phyloP scores from a whole-genome alignment of 2,113 vertebrate species.

The Rallus limicola region DNA sequence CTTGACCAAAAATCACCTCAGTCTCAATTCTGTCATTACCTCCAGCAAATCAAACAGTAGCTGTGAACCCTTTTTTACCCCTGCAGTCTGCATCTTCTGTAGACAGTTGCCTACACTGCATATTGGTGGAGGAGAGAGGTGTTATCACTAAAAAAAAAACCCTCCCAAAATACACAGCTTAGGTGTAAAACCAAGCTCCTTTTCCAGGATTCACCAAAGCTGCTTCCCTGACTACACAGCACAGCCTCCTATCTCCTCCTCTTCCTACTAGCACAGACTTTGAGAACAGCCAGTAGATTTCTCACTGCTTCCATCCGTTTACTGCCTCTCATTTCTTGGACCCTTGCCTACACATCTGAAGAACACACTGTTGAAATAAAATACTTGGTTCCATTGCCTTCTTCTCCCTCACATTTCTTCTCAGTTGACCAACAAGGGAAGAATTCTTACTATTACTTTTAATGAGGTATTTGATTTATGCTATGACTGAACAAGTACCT shows the following conservation, averaged over 20 bases:
- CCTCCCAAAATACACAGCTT: background rate
- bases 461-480: background rate
- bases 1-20: background rate
- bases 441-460: background rate
- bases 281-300: background rate
- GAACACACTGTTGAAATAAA: background rate
- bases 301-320: background rate
- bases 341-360: background rate
- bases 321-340: background rate
- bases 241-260: rapidly evolving
- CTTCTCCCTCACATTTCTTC: background rate
- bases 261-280: background rate
- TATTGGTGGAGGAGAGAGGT: rapidly evolving
- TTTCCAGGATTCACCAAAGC: background rate
- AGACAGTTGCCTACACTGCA: background rate
- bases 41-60: background rate
- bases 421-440: background rate
- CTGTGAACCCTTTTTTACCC: background rate
- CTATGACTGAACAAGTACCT: background rate
- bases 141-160: background rate
- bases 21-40: background rate
- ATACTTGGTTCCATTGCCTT: background rate
- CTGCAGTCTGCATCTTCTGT: rapidly evolving
- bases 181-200: background rate
- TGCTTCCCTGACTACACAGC: background rate